Evolutionary conservation across 2,797 vertebrate species (phyloP), one percentile per base, ranked within the genome.

Genomic region (Leptoclinus maculatus): DNA sequence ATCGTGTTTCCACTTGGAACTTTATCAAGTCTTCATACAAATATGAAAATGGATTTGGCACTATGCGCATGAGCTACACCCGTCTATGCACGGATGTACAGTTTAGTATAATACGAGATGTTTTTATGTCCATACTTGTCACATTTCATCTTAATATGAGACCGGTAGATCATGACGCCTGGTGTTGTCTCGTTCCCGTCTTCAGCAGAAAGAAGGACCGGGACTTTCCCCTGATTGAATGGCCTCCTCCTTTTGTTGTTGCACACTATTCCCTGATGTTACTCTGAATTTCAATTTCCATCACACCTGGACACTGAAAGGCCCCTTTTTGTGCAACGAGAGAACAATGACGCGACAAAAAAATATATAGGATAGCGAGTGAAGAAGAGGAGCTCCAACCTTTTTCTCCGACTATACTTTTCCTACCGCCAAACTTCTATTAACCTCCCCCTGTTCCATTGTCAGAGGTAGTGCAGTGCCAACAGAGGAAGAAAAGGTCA

Each of bases 221-320:
- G 60, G 51, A 70, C 79, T 72, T 64, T 39, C 32, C 68, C 34
- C 64, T 43, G 79, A 84, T 76, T 84, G 83, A 75, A 78, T 23
- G 79, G 39, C 41, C 66, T 59, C 66, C 23, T 85, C 81, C 60
- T 85, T 88, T 85, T 54, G 23, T 77, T 89, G 76, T 78, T 36
- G 21, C 65, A 10, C 65, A 27, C 78, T 47, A 56, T 71, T 85
- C 75, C 79, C 70, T 83, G 75, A 84, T 84, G 90, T 86, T 51
- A 76, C 73, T 80, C 77, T 47, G 62, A 78, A 87, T 90, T 91
- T 89, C 87, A 88, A 83, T 92, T 89, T 89, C 82, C 82, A 78
- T 71, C 90, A 83, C 88, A 88, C 87, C 83, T 75, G 84, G 82
- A 78, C 72, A 13, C 78, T 83, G 82, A 88, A 89, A 90, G 70